phyloP scores from a whole-genome alignment of 1,140 invertebrate species.

The Drosophila littoralis region DNA sequence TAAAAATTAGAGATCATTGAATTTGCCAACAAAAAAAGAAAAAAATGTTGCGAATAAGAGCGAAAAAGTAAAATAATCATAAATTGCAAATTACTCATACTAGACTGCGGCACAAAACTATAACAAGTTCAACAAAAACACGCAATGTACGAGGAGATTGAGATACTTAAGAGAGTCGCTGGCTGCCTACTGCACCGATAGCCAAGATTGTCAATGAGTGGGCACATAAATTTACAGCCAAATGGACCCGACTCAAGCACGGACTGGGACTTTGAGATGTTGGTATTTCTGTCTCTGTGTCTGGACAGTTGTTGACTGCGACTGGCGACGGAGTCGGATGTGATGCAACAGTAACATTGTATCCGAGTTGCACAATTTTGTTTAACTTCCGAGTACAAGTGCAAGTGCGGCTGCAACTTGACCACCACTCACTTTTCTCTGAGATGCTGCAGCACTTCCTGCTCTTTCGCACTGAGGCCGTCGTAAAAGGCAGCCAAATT shows the following conservation, averaged over 20 bases:
- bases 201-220: slow-evolving; percentile 79
- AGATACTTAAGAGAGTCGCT: slow-evolving; percentile 4
- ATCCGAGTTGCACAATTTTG: slow-evolving; percentile 84
- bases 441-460: slow-evolving; percentile 86
- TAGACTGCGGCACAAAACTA: slow-evolving; percentile 17
- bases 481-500: slow-evolving; percentile 87
- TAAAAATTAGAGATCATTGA: slow-evolving; percentile 37
- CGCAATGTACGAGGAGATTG: slow-evolving; percentile 1
- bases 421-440: slow-evolving; percentile 86
- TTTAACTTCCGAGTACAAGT: slow-evolving; percentile 68
- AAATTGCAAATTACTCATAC: slow-evolving; percentile 27
- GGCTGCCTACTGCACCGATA: slow-evolving; percentile 78
- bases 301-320: slow-evolving; percentile 2
- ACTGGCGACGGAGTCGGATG: slow-evolving; percentile 44
- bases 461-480: slow-evolving; percentile 88
- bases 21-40: slow-evolving; percentile 30
- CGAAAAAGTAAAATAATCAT: background rate
- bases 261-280: background rate
- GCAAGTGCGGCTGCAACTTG: slow-evolving; percentile 20
- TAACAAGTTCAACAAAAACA: slow-evolving; percentile 59
- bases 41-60: background rate
- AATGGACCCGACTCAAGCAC: slow-evolving; percentile 5
- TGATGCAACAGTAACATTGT: slow-evolving; percentile 78
- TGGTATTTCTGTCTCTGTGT: background rate
- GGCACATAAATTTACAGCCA: slow-evolving; percentile 46